Percentiles rank a stretch among this genome's conserved stretches.
These are phyloP conservation scores for Cyprinodon tularosa DNA, from an alignment of 2,113 vertebrate species.

Conservation along the genomic window DNA sequence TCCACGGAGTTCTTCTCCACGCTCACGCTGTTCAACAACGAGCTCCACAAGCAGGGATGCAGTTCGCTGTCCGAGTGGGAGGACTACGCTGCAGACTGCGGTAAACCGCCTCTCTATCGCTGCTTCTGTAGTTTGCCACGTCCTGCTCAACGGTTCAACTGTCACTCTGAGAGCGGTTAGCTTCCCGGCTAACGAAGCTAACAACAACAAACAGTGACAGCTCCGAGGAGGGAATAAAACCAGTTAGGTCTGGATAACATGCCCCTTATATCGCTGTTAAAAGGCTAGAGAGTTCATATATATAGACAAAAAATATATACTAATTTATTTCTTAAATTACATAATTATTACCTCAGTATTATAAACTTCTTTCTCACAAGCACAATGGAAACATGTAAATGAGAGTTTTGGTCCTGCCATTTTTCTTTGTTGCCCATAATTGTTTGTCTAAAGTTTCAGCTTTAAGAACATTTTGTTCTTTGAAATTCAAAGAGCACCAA, in stretches of 20 bases:
- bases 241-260: not conserved
- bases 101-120: constrained; percentile 65
- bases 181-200: constrained; percentile 45
- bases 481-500: not conserved
- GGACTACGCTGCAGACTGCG: constrained; percentile 82
- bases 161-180: constrained; percentile 53
- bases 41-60: constrained; percentile 81
- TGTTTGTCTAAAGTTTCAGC: not conserved
- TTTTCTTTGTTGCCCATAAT: not conserved
- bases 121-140: constrained; percentile 69
- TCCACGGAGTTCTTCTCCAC: constrained; percentile 80
- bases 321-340: not conserved
- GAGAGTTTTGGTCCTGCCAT: not conserved
- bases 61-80: constrained; percentile 82
- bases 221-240: not conserved
- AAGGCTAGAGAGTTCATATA: not conserved
- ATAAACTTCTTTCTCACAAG: not conserved
- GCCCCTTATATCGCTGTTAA: not conserved
- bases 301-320: not conserved
- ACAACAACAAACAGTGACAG: constrained; percentile 43
- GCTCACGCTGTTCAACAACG: constrained; percentile 79
- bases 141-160: constrained; percentile 50
- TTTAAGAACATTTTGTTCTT: not conserved
- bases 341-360: not conserved
- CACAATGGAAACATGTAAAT: not conserved